phyloP scores from a whole-genome alignment of 2,113 vertebrate species.

The Siphamia tubifer region DNA sequence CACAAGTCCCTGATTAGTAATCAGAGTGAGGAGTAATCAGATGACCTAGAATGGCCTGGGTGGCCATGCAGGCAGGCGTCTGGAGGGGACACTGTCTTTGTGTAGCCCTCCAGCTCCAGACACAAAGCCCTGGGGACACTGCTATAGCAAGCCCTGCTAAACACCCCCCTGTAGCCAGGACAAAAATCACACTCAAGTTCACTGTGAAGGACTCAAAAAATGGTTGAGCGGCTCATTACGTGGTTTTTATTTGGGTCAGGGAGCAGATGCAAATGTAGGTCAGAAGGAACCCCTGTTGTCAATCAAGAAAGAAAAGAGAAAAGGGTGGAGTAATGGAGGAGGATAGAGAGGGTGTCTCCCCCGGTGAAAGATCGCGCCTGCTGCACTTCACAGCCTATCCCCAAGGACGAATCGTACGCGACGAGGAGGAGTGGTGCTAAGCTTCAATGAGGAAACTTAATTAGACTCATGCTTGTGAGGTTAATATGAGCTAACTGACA shows the following conservation, averaged over 20 bases:
- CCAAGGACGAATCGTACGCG: constrained; percentile 33
- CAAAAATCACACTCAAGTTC: constrained; percentile 55
- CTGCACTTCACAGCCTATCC: constrained; percentile 41
- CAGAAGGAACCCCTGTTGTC: constrained; percentile 73
- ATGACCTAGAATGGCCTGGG: constrained; percentile 57
- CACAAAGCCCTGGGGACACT: constrained; percentile 65
- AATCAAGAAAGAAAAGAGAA: constrained; percentile 60
- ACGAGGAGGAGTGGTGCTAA: constrained; percentile 17
- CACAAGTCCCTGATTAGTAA: constrained; percentile 53
- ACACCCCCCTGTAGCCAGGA: constrained; percentile 23
- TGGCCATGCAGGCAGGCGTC: constrained; percentile 10
- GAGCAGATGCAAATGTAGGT: constrained; percentile 81
- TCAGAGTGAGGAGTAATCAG: constrained; percentile 57
- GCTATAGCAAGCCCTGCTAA: constrained; percentile 17
- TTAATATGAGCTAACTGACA: constrained; percentile 45
- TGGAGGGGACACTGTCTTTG: constrained; percentile 48
- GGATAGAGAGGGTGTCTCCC: constrained; percentile 20
- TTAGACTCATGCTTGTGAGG: constrained; percentile 53
- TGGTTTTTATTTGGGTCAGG: constrained; percentile 73
- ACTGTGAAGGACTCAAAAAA: constrained; percentile 10
- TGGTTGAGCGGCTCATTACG: constrained; percentile 61
- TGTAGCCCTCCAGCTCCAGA: constrained; percentile 57
- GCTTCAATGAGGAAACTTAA: constrained; percentile 55
- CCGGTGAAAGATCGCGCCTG: constrained; percentile 29
- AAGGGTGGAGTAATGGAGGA: constrained; percentile 23